phyloP scores from a whole-genome alignment of 2,113 vertebrate species.

The Cinclus mexicanus region DNA sequence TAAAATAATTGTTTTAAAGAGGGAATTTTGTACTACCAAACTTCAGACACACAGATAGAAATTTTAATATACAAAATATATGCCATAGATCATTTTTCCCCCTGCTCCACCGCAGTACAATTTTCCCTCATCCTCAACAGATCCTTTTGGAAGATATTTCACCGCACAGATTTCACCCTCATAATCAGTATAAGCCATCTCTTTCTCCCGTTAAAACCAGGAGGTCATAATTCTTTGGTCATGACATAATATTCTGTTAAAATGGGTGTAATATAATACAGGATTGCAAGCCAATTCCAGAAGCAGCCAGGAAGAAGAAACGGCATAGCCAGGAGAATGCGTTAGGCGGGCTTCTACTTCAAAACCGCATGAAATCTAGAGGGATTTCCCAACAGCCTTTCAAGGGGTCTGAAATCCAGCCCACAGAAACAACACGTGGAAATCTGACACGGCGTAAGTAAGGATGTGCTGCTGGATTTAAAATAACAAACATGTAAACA shows the following conservation, averaged over 20 bases:
- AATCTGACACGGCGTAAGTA: neutral
- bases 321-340: neutral
- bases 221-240: slow-evolving; percentile 80
- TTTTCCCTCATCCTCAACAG: slow-evolving; percentile 59
- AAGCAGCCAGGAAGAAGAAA: slow-evolving; percentile 42
- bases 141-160: slow-evolving; percentile 75
- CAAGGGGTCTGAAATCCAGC: slow-evolving; percentile 13
- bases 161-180: slow-evolving; percentile 65
- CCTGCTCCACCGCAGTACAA: slow-evolving; percentile 61
- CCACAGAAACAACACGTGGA: neutral
- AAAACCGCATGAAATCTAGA: slow-evolving; percentile 6
- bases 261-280: slow-evolving; percentile 48
- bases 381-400: slow-evolving; percentile 23
- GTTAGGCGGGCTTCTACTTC: neutral
- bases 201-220: slow-evolving; percentile 67
- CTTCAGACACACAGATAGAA: slow-evolving; percentile 75
- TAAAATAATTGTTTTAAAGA: slow-evolving; percentile 76
- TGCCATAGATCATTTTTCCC: slow-evolving; percentile 61
- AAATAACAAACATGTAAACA: slow-evolving; percentile 51
- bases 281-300: slow-evolving; percentile 55
- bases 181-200: slow-evolving; percentile 67
- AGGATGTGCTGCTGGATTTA: slow-evolving; percentile 8
- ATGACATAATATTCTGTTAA: slow-evolving; percentile 68
- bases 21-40: slow-evolving; percentile 73
- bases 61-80: slow-evolving; percentile 85